phyloP scores from a whole-genome alignment of 2,113 vertebrate genomes.

The Martes martes region DNA sequence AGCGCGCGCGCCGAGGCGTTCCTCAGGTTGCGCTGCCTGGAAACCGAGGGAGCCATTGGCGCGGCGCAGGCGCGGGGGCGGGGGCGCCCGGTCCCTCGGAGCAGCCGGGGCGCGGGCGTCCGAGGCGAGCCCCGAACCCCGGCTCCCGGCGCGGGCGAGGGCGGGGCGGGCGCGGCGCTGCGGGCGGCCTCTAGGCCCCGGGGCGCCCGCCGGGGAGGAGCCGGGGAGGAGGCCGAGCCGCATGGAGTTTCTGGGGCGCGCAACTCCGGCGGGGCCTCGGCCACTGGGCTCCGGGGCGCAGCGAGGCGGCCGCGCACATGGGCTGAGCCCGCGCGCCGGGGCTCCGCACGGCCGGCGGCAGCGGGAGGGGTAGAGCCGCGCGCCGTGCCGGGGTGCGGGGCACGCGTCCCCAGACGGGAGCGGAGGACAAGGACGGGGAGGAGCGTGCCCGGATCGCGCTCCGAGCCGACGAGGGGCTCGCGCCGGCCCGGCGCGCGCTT shows the following conservation, averaged over 20 bases:
- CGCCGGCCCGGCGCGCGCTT: conserved; percentile 40
- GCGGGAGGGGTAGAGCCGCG: conserved; percentile 66
- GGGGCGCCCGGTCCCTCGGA: conserved; percentile 55
- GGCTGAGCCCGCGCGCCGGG: conserved; percentile 68
- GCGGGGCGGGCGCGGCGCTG: background rate
- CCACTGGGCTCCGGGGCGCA: conserved; percentile 63
- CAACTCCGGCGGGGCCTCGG: conserved; percentile 74
- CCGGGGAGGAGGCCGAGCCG: conserved; percentile 60
- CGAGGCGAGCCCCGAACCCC: conserved; percentile 12
- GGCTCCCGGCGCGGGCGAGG: background rate
- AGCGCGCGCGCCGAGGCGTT: conserved; percentile 73
- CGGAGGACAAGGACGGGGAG: conserved; percentile 68
- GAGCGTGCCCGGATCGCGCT: conserved; percentile 53
- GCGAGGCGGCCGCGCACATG: conserved; percentile 73
- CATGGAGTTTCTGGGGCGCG: conserved; percentile 73
- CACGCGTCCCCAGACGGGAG: conserved; percentile 66
- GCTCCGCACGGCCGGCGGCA: conserved; percentile 62
- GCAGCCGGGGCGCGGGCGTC: background rate
- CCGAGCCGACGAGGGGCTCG: conserved; percentile 52
- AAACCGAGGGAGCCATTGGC: conserved; percentile 73
- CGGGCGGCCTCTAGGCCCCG: conserved; percentile 22
- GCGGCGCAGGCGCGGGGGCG: conserved; percentile 39
- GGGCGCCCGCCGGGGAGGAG: conserved; percentile 52
- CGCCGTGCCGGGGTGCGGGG: conserved; percentile 68
- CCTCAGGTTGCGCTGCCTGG: conserved; percentile 77